These are phyloP conservation scores for Drosophila villosipedis DNA, from an alignment of 2,888 invertebrate species.

Conservation along the genomic window DNA sequence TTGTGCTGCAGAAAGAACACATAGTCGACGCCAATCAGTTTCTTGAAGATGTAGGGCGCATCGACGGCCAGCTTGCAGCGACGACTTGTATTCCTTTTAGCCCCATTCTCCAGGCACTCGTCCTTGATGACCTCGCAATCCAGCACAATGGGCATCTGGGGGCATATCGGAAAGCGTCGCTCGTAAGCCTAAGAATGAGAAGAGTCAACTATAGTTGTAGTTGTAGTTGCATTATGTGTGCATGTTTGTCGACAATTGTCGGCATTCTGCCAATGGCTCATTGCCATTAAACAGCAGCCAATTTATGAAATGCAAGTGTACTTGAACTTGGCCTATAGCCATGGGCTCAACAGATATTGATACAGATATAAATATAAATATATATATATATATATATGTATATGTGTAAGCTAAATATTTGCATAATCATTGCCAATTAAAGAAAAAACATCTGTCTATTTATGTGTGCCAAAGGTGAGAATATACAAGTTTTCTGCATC, in stretches of 20 bases:
- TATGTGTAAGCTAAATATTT: slow-evolving; percentile 26
- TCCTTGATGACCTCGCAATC: slow-evolving; percentile 94
- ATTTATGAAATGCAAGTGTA: slow-evolving; percentile 46
- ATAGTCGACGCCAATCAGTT: slow-evolving; percentile 96
- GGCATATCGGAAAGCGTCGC: slow-evolving; percentile 95
- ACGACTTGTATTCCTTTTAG: slow-evolving; percentile 92
- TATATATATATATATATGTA: no score
- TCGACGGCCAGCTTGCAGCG: slow-evolving; percentile 96
- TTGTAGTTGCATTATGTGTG: slow-evolving; percentile 1
- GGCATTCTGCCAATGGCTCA: slow-evolving; percentile 27
- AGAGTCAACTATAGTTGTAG: slow-evolving; percentile 1
- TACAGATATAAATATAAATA: slow-evolving; percentile 12
- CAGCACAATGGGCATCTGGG: slow-evolving; percentile 97
- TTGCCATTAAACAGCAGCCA: slow-evolving; percentile 56
- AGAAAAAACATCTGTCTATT: slow-evolving; percentile 43
- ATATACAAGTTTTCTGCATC: background rate
- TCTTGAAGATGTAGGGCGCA: slow-evolving; percentile 96
- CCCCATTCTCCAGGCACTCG: slow-evolving; percentile 91
- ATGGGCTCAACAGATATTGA: slow-evolving; percentile 14
- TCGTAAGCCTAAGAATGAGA: slow-evolving; percentile 93
- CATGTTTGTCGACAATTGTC: background rate
- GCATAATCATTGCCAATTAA: slow-evolving; percentile 31
- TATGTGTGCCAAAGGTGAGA: slow-evolving; percentile 9
- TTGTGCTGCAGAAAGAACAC: slow-evolving; percentile 97
- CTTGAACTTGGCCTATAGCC: slow-evolving; percentile 60